Evolutionary conservation across 2,888 invertebrate species (phyloP).

Genomic region (Pachydiplax longipennis): DNA sequence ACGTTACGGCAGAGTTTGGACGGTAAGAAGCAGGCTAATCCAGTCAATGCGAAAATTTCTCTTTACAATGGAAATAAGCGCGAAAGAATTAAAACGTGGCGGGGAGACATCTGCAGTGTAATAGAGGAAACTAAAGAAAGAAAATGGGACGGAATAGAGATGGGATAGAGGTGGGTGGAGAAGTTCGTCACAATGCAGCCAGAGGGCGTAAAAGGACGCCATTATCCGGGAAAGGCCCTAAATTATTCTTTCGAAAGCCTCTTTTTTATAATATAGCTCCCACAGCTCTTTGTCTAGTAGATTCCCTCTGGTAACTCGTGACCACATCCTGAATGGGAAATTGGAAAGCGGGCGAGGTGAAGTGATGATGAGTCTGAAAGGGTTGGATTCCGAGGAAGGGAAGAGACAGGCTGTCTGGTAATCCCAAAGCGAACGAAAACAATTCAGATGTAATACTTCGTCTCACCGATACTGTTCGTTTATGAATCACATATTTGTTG

Average conservation of each 20-base stretch:
- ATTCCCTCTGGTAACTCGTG: slow-evolving; percentile 19
- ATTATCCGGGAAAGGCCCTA: slow-evolving; percentile 22
- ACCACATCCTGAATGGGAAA: slow-evolving; percentile 39
- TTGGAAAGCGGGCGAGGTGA: slow-evolving; percentile 38
- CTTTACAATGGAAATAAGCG: too few species aligned
- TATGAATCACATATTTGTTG: too few species aligned
- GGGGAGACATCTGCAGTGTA: background rate
- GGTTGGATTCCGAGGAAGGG: background rate
- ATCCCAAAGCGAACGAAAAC: background rate
- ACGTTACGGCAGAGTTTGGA: too few species aligned
- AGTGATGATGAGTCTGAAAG: slow-evolving; percentile 31
- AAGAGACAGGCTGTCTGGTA: background rate
- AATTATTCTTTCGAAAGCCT: background rate
- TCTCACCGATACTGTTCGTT: too few species aligned
- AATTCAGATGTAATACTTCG: too few species aligned
- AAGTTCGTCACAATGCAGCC: slow-evolving; percentile 24
- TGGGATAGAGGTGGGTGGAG: background rate
- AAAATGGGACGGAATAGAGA: background rate
- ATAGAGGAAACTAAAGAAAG: background rate
- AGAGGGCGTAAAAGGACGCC: background rate
- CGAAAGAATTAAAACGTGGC: too few species aligned
- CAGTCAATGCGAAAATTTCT: too few species aligned
- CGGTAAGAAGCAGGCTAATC: too few species aligned
- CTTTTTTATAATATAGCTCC: background rate
- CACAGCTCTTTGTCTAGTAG: slow-evolving; percentile 29